Conservation (phyloP, 1,140 invertebrate species). For the Camponotus pennsylvanicus region DNA sequence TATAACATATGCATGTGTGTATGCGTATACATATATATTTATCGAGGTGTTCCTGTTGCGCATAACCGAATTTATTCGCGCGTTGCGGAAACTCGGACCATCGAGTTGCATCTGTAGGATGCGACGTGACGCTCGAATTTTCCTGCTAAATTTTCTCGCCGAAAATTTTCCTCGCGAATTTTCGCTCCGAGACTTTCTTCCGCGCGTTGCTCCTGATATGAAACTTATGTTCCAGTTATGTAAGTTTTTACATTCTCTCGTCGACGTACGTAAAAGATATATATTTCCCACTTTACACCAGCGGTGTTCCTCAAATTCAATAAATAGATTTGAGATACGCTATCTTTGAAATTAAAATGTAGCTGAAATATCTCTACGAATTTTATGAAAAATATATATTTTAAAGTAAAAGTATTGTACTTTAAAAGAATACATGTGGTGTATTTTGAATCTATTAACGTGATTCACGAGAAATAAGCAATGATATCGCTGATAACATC, state of each 20-base stretch:
- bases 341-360: not conserved
- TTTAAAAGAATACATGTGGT: too few relatives aligned
- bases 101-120: not conserved
- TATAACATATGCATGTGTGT: not conserved
- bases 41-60: slow-evolving; percentile 27
- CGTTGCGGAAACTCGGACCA: slow-evolving; percentile 21
- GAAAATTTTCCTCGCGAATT: slow-evolving; percentile 19
- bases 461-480: too few relatives aligned
- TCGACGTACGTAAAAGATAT: not conserved
- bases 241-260: not conserved
- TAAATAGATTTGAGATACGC: not conserved
- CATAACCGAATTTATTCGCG: slow-evolving; percentile 31
- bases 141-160: slow-evolving; percentile 22
- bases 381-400: not conserved
- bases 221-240: not conserved
- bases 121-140: slow-evolving; percentile 32
- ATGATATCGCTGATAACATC: too few relatives aligned
- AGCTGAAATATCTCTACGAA: not conserved
- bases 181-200: not conserved
- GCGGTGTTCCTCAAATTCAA: not conserved
- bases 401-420: too few relatives aligned
- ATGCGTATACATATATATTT: not conserved
- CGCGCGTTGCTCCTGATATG: not conserved
- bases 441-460: too few relatives aligned
- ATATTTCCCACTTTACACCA: not conserved